phyloP scores from a whole-genome alignment of 2,797 vertebrate genomes.

The Hylomyscus alleni region DNA sequence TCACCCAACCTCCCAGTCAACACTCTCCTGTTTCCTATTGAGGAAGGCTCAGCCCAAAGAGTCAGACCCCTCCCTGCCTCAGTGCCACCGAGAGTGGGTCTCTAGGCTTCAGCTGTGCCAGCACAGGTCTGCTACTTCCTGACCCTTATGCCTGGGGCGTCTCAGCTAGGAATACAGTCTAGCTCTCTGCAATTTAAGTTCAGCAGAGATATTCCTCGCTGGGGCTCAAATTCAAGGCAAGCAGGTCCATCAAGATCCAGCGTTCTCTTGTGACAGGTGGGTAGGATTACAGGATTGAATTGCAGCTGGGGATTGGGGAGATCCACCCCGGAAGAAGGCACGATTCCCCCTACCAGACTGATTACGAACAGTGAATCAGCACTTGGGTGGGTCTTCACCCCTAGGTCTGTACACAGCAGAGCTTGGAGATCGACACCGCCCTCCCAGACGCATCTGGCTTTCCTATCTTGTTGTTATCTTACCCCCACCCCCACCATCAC shows the following conservation, averaged over 20 bases:
- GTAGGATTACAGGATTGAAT: slow-evolving; percentile 63
- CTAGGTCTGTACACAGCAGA: neutral
- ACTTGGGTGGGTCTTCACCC: neutral
- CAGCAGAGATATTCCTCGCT: slow-evolving; percentile 44
- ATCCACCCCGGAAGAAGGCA: neutral
- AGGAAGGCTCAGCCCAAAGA: neutral
- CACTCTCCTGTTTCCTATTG: neutral
- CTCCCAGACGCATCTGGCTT: neutral
- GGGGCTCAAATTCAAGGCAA: slow-evolving; percentile 71
- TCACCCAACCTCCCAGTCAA: neutral
- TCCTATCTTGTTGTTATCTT: neutral
- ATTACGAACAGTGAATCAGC: slow-evolving; percentile 50
- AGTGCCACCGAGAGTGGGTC: neutral
- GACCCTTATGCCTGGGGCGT: neutral
- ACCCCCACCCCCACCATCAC: no score
- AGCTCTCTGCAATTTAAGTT: neutral
- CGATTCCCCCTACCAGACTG: neutral
- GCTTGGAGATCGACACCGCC: neutral
- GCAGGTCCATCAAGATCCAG: slow-evolving; percentile 57
- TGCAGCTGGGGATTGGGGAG: slow-evolving; percentile 49
- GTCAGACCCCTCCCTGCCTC: neutral
- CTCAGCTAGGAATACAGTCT: neutral
- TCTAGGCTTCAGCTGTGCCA: neutral
- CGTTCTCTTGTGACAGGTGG: slow-evolving; percentile 66
- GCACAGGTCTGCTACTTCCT: neutral